Conservation (phyloP, 2,797 vertebrate genomes). For the Echeneis naucrates region DNA sequence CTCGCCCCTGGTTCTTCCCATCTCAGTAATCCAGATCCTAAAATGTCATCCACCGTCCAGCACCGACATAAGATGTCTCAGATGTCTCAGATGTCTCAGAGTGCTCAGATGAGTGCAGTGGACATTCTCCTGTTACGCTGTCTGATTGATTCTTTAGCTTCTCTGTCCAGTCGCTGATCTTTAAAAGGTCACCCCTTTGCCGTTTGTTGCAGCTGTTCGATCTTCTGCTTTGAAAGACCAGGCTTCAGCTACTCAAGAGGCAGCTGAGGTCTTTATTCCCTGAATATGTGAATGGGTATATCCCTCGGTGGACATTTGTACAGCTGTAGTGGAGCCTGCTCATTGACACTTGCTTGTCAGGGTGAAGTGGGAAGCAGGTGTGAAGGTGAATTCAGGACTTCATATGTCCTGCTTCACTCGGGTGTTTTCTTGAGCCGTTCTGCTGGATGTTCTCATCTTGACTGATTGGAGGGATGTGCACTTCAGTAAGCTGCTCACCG, state of each 20-base stretch:
- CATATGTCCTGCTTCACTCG: not conserved
- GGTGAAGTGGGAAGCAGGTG: slow-evolving; percentile 4
- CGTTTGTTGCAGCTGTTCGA: slow-evolving; percentile 7
- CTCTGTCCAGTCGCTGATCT: slow-evolving; percentile 26
- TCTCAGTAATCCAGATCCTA: slow-evolving; percentile 71
- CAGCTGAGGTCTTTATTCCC: slow-evolving; percentile 9
- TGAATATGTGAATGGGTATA: slow-evolving; percentile 2
- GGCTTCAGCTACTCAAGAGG: slow-evolving; percentile 5
- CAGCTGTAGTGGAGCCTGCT: slow-evolving; percentile 8
- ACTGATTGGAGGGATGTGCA: slow-evolving; percentile 19
- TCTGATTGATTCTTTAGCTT: slow-evolving; percentile 38
- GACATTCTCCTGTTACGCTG: slow-evolving; percentile 36
- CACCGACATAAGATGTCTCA: slow-evolving; percentile 51
- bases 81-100: slow-evolving; percentile 46
- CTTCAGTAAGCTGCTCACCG: slow-evolving; percentile 1
- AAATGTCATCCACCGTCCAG: slow-evolving; percentile 57
- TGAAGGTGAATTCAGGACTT: not conserved
- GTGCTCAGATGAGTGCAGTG: slow-evolving; percentile 39
- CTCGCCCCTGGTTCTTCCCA: slow-evolving; percentile 61
- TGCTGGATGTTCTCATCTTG: slow-evolving; percentile 23
- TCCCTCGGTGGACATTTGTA: not conserved
- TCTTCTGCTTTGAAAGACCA: not conserved
- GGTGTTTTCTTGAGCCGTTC: slow-evolving; percentile 7
- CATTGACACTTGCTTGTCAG: slow-evolving; percentile 28
- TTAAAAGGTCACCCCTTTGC: slow-evolving; percentile 8